A percentile compares a stretch with the other conserved stretches of the same genome.
phyloP scores from a whole-genome alignment of 2,888 invertebrate species.

The Cremastobaeus sp. region DNA sequence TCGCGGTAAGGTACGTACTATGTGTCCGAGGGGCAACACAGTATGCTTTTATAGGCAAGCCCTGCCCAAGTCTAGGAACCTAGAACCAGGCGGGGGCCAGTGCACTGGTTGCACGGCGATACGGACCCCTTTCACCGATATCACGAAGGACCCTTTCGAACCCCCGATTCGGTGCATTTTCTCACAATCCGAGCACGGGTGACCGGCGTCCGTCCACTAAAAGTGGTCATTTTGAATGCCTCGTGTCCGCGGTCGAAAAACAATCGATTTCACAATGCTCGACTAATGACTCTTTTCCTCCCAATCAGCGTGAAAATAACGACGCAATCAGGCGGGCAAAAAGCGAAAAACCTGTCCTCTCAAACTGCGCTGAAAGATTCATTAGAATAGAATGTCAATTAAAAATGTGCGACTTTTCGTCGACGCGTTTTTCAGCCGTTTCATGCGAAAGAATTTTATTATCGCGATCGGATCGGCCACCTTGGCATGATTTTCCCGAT shows the following conservation, averaged over 20 bases:
- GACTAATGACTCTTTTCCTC: constrained; percentile 6
- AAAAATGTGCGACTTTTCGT: background rate
- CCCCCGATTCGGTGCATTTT: constrained; percentile 59
- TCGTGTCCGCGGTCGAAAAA: background rate
- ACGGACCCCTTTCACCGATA: constrained; percentile 76
- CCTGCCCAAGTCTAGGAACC: constrained; percentile 72
- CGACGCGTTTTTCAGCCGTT: background rate
- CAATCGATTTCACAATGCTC: background rate
- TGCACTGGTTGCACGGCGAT: constrained; percentile 58
- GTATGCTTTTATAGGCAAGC: constrained; percentile 77
- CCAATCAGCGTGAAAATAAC: background rate
- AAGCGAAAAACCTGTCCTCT: background rate
- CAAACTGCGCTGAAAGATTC: background rate
- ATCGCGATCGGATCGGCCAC: constrained; percentile 63
- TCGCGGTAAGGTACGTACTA: constrained; percentile 75
- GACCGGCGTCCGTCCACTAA: constrained; percentile 1
- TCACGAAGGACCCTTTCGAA: constrained; percentile 69
- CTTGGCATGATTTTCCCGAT: constrained; percentile 72
- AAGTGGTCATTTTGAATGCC: no score
- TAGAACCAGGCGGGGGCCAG: constrained; percentile 73
- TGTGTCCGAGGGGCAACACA: constrained; percentile 72
- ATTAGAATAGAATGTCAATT: background rate
- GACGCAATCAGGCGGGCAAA: background rate
- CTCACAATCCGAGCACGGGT: background rate
- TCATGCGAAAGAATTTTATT: constrained; percentile 39